A percentile compares a stretch with the other conserved stretches of the same genome.
phyloP scores from a whole-genome alignment of 2,888 invertebrate species.

The Bruchidius siliquastri region DNA sequence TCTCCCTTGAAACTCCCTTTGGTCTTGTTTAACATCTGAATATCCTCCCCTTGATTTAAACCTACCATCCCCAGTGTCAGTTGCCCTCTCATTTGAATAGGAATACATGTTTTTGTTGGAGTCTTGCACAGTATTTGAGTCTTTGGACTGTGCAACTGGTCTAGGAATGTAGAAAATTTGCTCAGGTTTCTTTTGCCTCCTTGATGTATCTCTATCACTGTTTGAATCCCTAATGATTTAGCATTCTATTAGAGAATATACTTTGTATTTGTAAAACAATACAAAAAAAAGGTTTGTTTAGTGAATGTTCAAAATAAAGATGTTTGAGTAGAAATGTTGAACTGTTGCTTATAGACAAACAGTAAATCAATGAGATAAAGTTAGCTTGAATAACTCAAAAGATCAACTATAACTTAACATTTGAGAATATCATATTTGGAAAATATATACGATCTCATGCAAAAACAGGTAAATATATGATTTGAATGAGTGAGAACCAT shows the following conservation, averaged over 20 bases:
- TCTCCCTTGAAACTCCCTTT: slow-evolving; percentile 36
- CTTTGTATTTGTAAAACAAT: too few species aligned
- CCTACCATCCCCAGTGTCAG: slow-evolving; percentile 20
- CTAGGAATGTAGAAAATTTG: slow-evolving; percentile 52
- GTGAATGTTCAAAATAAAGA: too few species aligned
- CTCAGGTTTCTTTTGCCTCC: slow-evolving; percentile 50
- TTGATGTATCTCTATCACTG: slow-evolving; percentile 18
- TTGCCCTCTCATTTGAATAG: slow-evolving; percentile 28
- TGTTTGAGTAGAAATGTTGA: too few species aligned
- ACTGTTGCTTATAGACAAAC: too few species aligned
- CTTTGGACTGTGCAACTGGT: slow-evolving; percentile 30
- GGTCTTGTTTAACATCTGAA: slow-evolving; percentile 27
- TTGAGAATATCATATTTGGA: too few species aligned
- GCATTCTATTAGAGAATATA: not conserved
- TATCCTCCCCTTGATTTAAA: slow-evolving; percentile 24
- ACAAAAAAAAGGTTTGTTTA: too few species aligned
- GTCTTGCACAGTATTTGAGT: slow-evolving; percentile 18
- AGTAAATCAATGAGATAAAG: too few species aligned
- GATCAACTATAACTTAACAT: too few species aligned
- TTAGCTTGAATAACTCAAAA: too few species aligned
- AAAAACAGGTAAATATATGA: not conserved
- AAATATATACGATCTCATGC: too few species aligned
- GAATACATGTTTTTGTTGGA: slow-evolving; percentile 18
- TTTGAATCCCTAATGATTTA: not conserved
- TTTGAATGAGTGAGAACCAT: not conserved